Conservation (phyloP, 2,888 invertebrate species). For the Fabriciana adippe region DNA sequence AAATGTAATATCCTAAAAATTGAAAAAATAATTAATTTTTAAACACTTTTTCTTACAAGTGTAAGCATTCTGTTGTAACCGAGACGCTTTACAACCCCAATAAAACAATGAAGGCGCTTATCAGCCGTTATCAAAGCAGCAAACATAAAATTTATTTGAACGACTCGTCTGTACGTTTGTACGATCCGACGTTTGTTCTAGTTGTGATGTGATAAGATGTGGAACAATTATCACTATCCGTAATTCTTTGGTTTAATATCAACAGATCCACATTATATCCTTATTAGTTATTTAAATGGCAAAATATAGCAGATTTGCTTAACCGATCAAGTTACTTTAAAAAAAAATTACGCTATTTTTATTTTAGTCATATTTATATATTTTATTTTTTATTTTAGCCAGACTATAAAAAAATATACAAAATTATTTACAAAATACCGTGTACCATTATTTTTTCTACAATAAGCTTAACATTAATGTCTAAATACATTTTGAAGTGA, state of each 20-base stretch:
- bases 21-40: conserved; percentile 8
- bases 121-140: conserved; percentile 72
- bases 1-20: not conserved
- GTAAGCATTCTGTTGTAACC: conserved; percentile 45
- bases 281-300: too few relatives aligned
- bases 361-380: too few relatives aligned
- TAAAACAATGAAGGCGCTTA: conserved; percentile 79
- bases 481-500: too few relatives aligned
- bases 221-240: conserved; percentile 33
- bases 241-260: conserved; percentile 21
- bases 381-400: too few relatives aligned
- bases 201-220: conserved; percentile 57
- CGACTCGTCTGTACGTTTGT: conserved; percentile 70
- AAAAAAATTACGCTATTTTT: too few relatives aligned
- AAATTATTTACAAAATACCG: too few relatives aligned
- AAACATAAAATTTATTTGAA: conserved; percentile 75
- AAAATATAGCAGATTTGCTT: too few relatives aligned
- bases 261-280: conserved; percentile 10
- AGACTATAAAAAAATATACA: too few relatives aligned
- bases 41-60: conserved; percentile 54
- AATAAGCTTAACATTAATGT: too few relatives aligned
- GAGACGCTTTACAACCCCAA: conserved; percentile 68
- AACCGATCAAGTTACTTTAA: too few relatives aligned
- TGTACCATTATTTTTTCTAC: too few relatives aligned
- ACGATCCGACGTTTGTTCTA: conserved; percentile 70